Conservation (phyloP, 2,113 vertebrate genomes). For the Myotis lucifugus region DNA sequence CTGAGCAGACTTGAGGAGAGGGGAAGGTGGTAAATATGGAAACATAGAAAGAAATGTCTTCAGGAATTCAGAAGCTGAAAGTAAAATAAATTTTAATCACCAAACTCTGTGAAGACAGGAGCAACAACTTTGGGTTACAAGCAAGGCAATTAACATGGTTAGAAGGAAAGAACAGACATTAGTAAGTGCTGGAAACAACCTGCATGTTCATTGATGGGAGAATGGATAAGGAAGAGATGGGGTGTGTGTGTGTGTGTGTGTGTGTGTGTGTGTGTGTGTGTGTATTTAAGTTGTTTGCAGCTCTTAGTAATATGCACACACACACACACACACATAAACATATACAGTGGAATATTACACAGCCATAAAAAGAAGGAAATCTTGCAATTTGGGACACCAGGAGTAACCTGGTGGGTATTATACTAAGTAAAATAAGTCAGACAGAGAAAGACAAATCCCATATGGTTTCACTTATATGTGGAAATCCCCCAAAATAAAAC, state of each 20-base stretch:
- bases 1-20: neutral
- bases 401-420: neutral
- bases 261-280: neutral
- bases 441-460: neutral
- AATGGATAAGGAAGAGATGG: neutral
- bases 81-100: constrained; percentile 11
- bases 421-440: neutral
- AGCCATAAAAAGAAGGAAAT: neutral
- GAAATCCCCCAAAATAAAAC: neutral
- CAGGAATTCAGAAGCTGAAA: constrained; percentile 34
- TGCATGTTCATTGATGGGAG: neutral
- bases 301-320: neutral
- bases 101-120: constrained; percentile 7
- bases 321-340: neutral
- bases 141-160: neutral
- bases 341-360: neutral
- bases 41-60: constrained; percentile 30
- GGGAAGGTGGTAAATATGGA: neutral
- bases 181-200: neutral
- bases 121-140: constrained; percentile 34
- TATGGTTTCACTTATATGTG: neutral
- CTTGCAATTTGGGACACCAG: neutral
- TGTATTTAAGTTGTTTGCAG: neutral
- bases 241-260: neutral
- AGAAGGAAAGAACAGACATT: constrained; percentile 38